Base-by-base conservation (phyloP, 2,888 invertebrate genomes). In the Sinelater perroti region DNA sequence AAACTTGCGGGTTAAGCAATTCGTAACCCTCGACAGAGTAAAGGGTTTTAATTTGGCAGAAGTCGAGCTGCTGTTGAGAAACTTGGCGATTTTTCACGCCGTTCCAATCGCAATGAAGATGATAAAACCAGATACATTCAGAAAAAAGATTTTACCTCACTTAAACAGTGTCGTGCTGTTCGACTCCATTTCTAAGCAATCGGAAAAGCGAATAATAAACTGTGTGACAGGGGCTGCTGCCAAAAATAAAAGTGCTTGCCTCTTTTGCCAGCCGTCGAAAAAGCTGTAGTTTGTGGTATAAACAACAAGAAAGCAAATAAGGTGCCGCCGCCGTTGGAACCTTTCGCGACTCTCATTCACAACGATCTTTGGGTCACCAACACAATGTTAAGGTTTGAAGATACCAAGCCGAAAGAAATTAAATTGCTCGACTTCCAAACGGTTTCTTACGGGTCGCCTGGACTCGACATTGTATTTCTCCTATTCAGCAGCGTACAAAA, bases 301-400 rank as follows among this genome's bases (percentile, higher is more conserved):
- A 40, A 59, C n/a, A 52, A 35, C 14, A 38, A 63, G 70, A 62
- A 42, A 66, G 46, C 51, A 16, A 21, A 20, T 5, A 47, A 60
- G 8, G 33, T 38, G 8, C 26, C 62, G 70, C 60, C 42, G 66
- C 18, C 54, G 46, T 74, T 3, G 1, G 81, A 81, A 35, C 79
- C 79, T 0, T 85, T 81, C 74, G 78, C 78, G 1, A 80, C 83
- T 0, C 75, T 84, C 7, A 75, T 78, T 1, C 85, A 85, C 60
- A 74, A 77, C 2, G 85, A 86, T 67, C 75, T 82, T 42, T 85
- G 85, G 85, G 80, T 81, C 7, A 85, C 84, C 65, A 86, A 86
- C 62, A 75, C 83, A 3, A 79, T 85, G 78, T 72, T 84, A n/a
- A 79, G 78, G 64, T 77, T 78, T 38, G 61, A 66, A 33, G 50